A percentile compares a stretch with the other conserved stretches of the same genome.
These are phyloP conservation scores for Dynastes maya DNA, from an alignment of 2,888 invertebrate species.

Conservation along the genomic window DNA sequence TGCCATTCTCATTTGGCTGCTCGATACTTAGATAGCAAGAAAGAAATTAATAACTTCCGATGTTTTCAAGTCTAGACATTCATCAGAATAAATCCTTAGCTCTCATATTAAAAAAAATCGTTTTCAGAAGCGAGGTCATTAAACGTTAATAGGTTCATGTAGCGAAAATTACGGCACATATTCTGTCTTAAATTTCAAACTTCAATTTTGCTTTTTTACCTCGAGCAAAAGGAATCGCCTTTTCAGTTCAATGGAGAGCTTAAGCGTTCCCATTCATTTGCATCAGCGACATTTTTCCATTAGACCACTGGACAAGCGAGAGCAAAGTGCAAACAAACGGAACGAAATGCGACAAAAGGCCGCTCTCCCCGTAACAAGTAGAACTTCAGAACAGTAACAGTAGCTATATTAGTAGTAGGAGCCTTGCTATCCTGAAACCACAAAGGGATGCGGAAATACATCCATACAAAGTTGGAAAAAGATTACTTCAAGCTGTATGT, in stretches of 20 bases:
- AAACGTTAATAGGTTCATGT: no score
- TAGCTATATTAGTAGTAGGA: neutral
- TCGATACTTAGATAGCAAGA: no score
- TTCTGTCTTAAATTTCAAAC: no score
- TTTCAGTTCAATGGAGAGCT: neutral
- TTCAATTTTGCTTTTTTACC: no score
- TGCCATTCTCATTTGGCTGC: no score
- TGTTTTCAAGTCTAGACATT: no score
- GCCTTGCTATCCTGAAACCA: neutral
- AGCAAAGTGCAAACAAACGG: neutral
- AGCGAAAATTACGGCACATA: no score
- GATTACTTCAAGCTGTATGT: neutral
- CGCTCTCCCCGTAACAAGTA: neutral
- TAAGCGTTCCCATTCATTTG: conserved; percentile 6
- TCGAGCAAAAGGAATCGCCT: neutral
- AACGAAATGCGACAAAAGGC: neutral
- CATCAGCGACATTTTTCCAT: conserved; percentile 4
- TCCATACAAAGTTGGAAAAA: neutral
- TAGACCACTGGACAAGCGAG: conserved; percentile 2
- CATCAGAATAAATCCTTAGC: no score
- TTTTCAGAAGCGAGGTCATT: no score
- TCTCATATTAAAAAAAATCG: no score
- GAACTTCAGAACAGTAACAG: neutral
- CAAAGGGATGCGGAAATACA: conserved; percentile 1
- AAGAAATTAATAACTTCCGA: no score